Evolutionary conservation across 2,113 vertebrate genomes (phyloP).

Genomic region (Himantopus leucocephalus): DNA sequence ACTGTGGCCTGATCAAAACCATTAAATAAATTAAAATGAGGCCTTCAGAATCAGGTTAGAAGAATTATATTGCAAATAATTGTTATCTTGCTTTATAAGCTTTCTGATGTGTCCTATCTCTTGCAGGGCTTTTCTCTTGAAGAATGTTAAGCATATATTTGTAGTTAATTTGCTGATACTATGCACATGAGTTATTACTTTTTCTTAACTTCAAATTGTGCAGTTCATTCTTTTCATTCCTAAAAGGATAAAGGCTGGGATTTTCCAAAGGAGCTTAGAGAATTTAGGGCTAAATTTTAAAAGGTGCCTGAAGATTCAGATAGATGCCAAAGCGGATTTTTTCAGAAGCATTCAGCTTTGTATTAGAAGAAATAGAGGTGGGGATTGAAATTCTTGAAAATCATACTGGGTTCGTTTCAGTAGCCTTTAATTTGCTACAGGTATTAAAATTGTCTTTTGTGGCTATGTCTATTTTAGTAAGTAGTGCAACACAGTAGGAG

Average conservation of each 20-base stretch:
- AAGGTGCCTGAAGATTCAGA: conserved; percentile 33
- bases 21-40: conserved; percentile 68
- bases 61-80: conserved; percentile 69
- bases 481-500: neutral
- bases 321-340: conserved; percentile 48
- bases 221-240: conserved; percentile 53
- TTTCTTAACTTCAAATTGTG: conserved; percentile 52
- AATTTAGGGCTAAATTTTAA: conserved; percentile 61
- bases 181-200: conserved; percentile 61
- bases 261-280: conserved; percentile 67
- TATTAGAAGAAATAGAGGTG: conserved; percentile 28
- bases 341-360: conserved; percentile 19
- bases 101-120: conserved; percentile 67
- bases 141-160: conserved; percentile 72
- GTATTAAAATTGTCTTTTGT: conserved; percentile 28
- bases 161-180: conserved; percentile 74
- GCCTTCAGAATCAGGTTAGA: conserved; percentile 63
- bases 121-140: conserved; percentile 59
- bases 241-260: conserved; percentile 54
- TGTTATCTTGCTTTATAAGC: conserved; percentile 66
- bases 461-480: neutral
- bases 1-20: conserved; percentile 50
- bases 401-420: neutral
- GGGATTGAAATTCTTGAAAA: conserved; percentile 40
- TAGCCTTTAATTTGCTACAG: conserved; percentile 28